Percentiles rank a stretch among this genome's conserved stretches.
Evolutionary conservation across 2,888 invertebrate species (phyloP).

Genomic region (Papilio gigon): DNA sequence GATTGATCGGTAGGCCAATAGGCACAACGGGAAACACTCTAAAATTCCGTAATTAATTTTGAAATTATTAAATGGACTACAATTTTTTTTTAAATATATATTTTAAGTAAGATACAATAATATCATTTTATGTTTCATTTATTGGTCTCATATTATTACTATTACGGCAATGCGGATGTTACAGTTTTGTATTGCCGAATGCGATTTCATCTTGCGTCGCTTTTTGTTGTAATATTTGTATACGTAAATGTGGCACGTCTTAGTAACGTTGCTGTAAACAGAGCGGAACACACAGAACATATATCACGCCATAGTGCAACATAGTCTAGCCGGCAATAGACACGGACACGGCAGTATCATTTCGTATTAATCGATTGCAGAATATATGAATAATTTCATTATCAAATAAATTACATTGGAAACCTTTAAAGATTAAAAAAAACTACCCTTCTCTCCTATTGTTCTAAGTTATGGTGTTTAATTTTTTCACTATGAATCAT

Average conservation of each 20-base stretch:
- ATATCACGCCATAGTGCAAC: constrained; percentile 7
- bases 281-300: constrained; percentile 54
- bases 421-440: too few relatives aligned
- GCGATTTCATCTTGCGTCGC: background rate
- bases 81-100: too few relatives aligned
- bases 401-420: too few relatives aligned
- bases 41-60: too few relatives aligned
- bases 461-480: too few relatives aligned
- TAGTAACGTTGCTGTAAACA: constrained; percentile 46
- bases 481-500: too few relatives aligned
- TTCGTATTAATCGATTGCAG: constrained; percentile 9
- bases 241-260: background rate
- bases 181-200: background rate
- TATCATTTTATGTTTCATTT: constrained; percentile 23
- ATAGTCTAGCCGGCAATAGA: background rate
- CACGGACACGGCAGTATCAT: background rate
- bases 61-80: too few relatives aligned
- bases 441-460: too few relatives aligned
- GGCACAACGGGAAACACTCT: too few relatives aligned
- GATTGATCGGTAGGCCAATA: too few relatives aligned
- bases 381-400: background rate
- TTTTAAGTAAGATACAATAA: background rate
- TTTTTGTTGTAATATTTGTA: constrained; percentile 9
- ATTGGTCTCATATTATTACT: constrained; percentile 15
- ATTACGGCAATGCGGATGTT: constrained; percentile 6